Conservation (phyloP, 2,113 vertebrate species). For the Plecturocebus donacophilus region DNA sequence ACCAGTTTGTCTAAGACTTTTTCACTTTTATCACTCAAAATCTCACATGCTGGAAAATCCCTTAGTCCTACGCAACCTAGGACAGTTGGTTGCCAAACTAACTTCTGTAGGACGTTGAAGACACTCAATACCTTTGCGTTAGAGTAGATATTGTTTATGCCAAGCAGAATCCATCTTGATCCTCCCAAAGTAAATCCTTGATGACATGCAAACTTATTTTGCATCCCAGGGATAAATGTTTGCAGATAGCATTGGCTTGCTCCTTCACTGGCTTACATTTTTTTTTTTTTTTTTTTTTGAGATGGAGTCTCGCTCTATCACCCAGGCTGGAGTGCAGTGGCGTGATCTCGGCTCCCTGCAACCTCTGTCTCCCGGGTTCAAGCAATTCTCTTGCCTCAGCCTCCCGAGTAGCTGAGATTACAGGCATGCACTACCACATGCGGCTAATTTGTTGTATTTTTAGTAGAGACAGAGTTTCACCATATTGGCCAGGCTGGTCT, state of each 20-base stretch:
- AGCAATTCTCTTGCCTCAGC: too few species aligned
- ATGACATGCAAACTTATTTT: background rate
- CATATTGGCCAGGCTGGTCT: too few species aligned
- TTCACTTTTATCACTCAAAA: background rate
- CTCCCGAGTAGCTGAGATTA: too few species aligned
- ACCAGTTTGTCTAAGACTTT: background rate
- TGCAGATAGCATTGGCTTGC: background rate
- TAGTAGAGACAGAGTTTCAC: too few species aligned
- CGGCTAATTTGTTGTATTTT: too few species aligned
- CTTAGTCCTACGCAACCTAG: background rate
- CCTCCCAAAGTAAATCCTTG: background rate
- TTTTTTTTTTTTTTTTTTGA: too few species aligned
- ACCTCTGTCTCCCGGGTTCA: too few species aligned
- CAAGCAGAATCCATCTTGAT: background rate
- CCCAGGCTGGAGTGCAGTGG: too few species aligned
- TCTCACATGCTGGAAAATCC: background rate
- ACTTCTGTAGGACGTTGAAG: background rate
- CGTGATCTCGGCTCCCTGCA: too few species aligned
- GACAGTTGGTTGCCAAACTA: background rate
- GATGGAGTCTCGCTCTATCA: too few species aligned
- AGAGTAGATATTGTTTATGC: background rate
- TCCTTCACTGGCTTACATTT: background rate
- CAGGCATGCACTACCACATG: too few species aligned
- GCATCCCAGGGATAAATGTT: background rate
- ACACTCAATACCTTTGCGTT: background rate